phyloP scores from a whole-genome alignment of 2,113 vertebrate genomes.

The Poicephalus meyeri region DNA sequence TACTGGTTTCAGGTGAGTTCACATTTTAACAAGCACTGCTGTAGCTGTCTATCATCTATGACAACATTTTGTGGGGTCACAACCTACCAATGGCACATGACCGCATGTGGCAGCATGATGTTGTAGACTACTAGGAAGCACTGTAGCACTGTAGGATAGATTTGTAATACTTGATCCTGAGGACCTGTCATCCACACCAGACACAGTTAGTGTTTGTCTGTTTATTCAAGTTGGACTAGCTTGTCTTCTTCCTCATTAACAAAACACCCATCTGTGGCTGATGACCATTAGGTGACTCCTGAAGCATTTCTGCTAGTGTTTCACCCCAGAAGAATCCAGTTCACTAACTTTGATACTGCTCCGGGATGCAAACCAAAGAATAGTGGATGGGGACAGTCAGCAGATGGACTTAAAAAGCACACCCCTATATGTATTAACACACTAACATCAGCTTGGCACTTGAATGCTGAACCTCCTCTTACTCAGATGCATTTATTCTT shows the following conservation, averaged over 20 bases:
- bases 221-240: background rate
- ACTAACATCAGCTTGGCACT: background rate
- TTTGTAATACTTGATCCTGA: background rate
- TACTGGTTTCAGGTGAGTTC: background rate
- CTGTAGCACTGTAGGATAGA: background rate
- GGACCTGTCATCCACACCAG: background rate
- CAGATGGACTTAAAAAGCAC: background rate
- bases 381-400: background rate
- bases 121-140: background rate
- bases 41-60: background rate
- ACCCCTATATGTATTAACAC: fast-evolving
- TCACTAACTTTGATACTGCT: background rate
- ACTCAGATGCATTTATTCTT: background rate
- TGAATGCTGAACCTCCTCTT: background rate
- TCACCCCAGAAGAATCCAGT: background rate
- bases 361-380: background rate
- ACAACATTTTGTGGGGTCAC: background rate
- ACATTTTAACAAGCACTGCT: background rate
- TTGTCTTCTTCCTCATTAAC: background rate
- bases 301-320: background rate
- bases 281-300: background rate
- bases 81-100: background rate
- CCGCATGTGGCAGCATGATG: background rate
- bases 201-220: background rate
- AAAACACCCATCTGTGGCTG: background rate